Base-by-base conservation (phyloP, 1,140 invertebrate species). In the Asobara japonica region DNA sequence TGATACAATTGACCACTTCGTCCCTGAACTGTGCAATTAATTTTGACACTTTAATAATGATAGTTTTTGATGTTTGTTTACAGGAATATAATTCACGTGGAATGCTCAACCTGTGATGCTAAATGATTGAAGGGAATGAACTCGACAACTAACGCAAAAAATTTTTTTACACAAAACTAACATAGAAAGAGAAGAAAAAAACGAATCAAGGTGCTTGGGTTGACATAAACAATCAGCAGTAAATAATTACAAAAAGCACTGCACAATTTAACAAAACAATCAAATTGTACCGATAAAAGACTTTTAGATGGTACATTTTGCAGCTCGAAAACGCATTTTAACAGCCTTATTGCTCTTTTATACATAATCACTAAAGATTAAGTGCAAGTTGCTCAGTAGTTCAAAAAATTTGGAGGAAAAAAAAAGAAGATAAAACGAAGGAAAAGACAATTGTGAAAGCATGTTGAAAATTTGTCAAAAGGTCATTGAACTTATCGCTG, bases 91-190 rank as follows among this genome's bases (percentile, higher is more conserved):
- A 36, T 38, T 18, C 31, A 16, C 20, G 6, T 25, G 25, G 16
- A 48, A 48, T 71, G 69, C 60, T 71, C 69, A 71, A 71, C 48
- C 61, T 71, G 69, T 65, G 61, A 71, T 71, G 36, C 18, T 20
- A 71, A 62, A 45, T 41, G 38, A 56, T 7, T 10, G 20, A 56
- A 56, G 51, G 33, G 31, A 8, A 36, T 36, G n/a, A 69, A 31
- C 31, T 51, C 22, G 45, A 69, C 13, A 31, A 56, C 56, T 45
- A 45, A 38, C 29, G 61, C 36, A 61, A 36, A 22, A 18, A 31
- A 56, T 22, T 60, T n/a, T n/a, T n/a, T 33, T 56, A 69, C 25
- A 51, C 51, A 20, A 29, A 33, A 16, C 8, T 27, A 67, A 51
- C 30, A n/a, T n/a, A n/a, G n/a, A n/a, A n/a, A n/a, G n/a, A n/a